A percentile compares a stretch with the other conserved stretches of the same genome.
Evolutionary conservation across 2,113 vertebrate genomes (phyloP).

Genomic region (Lycaon pictus): DNA sequence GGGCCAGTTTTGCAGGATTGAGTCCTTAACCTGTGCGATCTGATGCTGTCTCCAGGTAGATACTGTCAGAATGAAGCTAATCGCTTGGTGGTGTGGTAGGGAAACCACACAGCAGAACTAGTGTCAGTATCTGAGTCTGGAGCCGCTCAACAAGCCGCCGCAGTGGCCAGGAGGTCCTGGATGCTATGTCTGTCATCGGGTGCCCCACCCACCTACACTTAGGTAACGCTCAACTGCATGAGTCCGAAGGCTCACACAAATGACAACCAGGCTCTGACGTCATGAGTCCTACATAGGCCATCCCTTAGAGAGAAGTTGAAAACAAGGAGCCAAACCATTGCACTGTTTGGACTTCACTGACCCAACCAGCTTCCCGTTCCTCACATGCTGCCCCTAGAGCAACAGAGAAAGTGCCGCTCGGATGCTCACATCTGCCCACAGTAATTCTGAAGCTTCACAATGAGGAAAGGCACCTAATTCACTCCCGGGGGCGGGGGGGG

Average conservation of each 20-base stretch:
- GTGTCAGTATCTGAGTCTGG: not conserved
- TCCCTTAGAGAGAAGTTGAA: not conserved
- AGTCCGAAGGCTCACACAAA: not conserved
- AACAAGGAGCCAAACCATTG: not conserved
- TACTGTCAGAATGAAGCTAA: not conserved
- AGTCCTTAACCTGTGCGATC: not conserved
- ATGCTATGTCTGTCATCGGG: too few relatives aligned
- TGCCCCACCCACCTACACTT: not conserved
- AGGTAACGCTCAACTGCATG: too few relatives aligned
- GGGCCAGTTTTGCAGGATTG: not conserved
- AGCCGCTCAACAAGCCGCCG: not conserved
- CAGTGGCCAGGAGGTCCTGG: rapidly evolving
- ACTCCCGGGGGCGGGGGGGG: not conserved
- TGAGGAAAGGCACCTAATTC: too few relatives aligned
- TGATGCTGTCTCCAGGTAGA: not conserved
- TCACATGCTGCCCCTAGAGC: not conserved
- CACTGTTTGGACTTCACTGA: not conserved
- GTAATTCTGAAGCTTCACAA: too few relatives aligned
- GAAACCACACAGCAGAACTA: not conserved
- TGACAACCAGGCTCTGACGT: too few relatives aligned
- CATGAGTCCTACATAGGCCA: not conserved
- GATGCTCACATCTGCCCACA: not conserved
- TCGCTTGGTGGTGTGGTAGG: not conserved
- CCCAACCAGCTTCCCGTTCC: not conserved
- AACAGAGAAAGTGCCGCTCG: not conserved